Evolutionary conservation across 2,797 vertebrate species (phyloP).

Genomic region (Lepus townsendii): DNA sequence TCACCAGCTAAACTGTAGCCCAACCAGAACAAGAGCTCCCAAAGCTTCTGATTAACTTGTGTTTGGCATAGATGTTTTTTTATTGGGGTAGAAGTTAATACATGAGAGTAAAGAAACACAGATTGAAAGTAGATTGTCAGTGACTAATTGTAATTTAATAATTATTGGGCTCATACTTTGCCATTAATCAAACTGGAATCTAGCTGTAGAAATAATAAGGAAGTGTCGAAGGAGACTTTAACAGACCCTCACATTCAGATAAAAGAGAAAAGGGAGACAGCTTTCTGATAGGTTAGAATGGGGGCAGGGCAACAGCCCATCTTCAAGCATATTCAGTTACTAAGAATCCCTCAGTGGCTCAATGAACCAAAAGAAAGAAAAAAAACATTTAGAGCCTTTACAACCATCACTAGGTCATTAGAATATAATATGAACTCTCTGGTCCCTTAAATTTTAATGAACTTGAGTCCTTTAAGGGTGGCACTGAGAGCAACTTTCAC

Average conservation of each 20-base stretch:
- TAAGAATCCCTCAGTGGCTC: constrained; percentile 53
- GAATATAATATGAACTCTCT: constrained; percentile 63
- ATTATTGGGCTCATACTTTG: neutral
- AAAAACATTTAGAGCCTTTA: constrained; percentile 59
- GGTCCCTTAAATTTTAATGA: constrained; percentile 80
- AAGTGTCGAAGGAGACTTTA: neutral
- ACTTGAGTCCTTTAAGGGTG: constrained; percentile 70
- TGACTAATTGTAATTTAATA: neutral
- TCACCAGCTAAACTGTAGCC: neutral
- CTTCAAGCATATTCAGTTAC: neutral
- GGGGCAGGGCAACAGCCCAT: neutral
- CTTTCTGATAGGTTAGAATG: neutral
- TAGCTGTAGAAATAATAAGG: constrained; percentile 12
- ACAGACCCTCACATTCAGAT: neutral
- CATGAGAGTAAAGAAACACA: neutral
- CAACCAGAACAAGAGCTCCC: neutral
- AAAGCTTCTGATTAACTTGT: neutral
- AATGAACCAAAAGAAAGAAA: constrained; percentile 27
- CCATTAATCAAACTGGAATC: neutral
- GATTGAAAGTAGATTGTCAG: neutral
- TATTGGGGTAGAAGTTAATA: neutral
- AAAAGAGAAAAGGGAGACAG: neutral
- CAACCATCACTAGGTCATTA: constrained; percentile 50
- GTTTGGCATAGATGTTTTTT: neutral
- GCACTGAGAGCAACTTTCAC: constrained; percentile 70